A percentile compares a stretch with the other conserved stretches of the same genome.
Evolutionary conservation across 64 coral and sea anemone species (phyloP).

Genomic region (Stichodactyla helianthus): DNA sequence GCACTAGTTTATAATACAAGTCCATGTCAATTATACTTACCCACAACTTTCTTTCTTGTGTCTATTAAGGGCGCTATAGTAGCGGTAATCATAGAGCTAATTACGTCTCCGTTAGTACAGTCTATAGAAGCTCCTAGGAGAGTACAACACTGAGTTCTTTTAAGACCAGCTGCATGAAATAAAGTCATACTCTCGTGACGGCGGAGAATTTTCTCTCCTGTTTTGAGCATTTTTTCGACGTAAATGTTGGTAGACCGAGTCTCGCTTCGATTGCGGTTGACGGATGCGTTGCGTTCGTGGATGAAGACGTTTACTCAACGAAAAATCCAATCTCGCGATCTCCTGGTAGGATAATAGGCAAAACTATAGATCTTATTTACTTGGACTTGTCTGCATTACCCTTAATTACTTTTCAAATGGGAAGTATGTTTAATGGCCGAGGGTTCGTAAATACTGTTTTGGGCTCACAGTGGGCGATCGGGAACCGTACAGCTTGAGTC

Average conservation of each 20-base stretch:
- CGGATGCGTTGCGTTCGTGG: neutral
- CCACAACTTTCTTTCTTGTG: neutral
- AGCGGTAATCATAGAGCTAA: slow-evolving; percentile 6
- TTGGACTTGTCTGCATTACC: neutral
- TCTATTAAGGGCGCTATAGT: neutral
- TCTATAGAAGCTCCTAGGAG: neutral
- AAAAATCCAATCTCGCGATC: slow-evolving; percentile 1
- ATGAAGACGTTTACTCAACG: neutral
- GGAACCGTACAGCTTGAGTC: neutral
- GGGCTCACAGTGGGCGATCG: neutral
- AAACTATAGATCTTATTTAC: slow-evolving; percentile 7
- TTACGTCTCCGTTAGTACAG: slow-evolving; percentile 3
- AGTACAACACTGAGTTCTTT: neutral
- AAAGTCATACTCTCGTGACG: neutral
- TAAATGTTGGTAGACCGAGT: neutral
- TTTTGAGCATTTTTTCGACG: neutral
- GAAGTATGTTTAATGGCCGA: neutral
- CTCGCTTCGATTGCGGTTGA: neutral
- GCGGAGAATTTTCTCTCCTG: no score
- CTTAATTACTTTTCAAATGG: neutral
- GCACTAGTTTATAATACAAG: neutral
- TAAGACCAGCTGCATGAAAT: neutral
- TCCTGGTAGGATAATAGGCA: neutral
- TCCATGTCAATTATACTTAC: slow-evolving; percentile 4
- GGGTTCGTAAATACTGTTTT: slow-evolving; percentile 5